Evolutionary conservation across 2,797 vertebrate genomes (phyloP), one percentile per base, ranked within the genome.

Genomic region (Pseudotriccus pelzelni): DNA sequence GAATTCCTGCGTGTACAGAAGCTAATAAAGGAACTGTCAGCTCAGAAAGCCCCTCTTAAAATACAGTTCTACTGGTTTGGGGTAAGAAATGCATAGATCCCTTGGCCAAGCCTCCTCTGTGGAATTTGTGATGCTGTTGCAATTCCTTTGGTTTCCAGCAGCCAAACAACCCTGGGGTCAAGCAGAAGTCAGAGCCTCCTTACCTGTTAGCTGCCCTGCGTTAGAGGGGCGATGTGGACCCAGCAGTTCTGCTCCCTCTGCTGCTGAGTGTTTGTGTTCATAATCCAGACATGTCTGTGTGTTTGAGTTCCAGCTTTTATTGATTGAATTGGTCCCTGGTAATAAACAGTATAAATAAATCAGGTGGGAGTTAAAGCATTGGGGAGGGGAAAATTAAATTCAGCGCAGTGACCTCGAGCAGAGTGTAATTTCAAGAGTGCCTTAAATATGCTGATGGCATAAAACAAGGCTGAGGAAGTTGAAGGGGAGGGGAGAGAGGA

Each of bases 321-420:
- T 77, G 96, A 96, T 84, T 81, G 87, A 78, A 78, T 59, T 17
- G 53, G 93, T 83, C 58, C 60, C 85, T 84, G 74, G 90, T 91
- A 89, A 89, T 93, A 94, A 95, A 87, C 15, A 55, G 77, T 81
- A 82, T 44, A 84, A 95, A 96, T 87, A 92, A 90, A 95, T 96
- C 78, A 84, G 74, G 27, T 60, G 77, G 62, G 76, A 96, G 74
- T 89, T 95, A 92, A 92, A 81, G 84, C 74, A 13, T 6, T 81
- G 69, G n/a, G 36, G 46, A 70, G 49, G 12, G 6, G 30, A 27
- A 24, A 25, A 84, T 87, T 85, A 80, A 72, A 93, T 91, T 90
- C 68, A 86, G 62, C 49, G 83, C 76, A 8, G 39, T 47, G 75
- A 86, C 92, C 39, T 37, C 67, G 44, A 92, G 74, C 10, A 11